Evolutionary conservation across 2,113 vertebrate genomes (phyloP).

Genomic region (Pseudorasbora parva): DNA sequence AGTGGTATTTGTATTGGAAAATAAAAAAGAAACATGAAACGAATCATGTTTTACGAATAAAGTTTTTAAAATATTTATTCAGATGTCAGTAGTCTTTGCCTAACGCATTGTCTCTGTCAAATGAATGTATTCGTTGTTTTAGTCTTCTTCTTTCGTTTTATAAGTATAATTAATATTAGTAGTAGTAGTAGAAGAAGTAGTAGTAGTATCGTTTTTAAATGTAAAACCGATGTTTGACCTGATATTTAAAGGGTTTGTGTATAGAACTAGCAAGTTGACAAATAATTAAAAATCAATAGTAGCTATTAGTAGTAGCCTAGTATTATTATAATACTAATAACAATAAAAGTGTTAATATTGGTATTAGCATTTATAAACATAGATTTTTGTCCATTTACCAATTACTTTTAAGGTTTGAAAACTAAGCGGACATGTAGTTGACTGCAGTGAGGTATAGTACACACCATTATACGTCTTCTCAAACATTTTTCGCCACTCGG

Average conservation of each 20-base stretch:
- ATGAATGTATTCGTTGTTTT: neutral
- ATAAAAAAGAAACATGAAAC: neutral
- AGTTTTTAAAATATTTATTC: neutral
- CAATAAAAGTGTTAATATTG: neutral
- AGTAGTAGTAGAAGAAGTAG: neutral
- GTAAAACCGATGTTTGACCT: neutral
- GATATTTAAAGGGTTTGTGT: neutral
- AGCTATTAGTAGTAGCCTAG: neutral
- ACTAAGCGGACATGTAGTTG: neutral
- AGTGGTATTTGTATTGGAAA: neutral
- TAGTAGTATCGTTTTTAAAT: neutral
- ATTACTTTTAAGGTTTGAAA: neutral
- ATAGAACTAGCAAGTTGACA: neutral
- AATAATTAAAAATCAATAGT: neutral
- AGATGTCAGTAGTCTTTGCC: neutral
- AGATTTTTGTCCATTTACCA: no score
- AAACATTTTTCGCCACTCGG: conserved; percentile 7
- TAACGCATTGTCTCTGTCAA: neutral
- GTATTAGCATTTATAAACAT: neutral
- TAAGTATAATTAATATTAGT: neutral
- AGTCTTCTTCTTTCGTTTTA: neutral
- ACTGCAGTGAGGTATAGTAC: neutral
- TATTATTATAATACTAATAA: neutral
- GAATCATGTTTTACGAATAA: neutral
- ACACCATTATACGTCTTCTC: neutral